Conservation (phyloP, 1,140 invertebrate genomes). For the Magallana gigas region DNA sequence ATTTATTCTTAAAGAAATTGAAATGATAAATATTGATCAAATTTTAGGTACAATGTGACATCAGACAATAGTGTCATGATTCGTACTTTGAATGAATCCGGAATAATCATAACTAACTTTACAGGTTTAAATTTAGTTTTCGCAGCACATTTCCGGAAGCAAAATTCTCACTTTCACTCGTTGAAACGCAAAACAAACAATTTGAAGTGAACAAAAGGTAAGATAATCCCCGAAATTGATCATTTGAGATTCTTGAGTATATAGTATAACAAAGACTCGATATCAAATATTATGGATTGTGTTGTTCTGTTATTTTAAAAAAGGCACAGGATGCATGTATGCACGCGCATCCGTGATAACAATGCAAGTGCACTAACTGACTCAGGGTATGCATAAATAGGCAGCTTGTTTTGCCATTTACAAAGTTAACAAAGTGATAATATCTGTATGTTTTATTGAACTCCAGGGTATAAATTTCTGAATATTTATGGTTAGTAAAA, state of each 20-base stretch:
- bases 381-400: background rate
- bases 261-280: background rate
- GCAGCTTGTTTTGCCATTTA: background rate
- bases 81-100: background rate
- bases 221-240: background rate
- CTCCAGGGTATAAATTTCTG: no score
- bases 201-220: slow-evolving; percentile 6
- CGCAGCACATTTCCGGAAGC: slow-evolving; percentile 21
- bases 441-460: no score
- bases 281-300: background rate
- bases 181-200: slow-evolving; percentile 14
- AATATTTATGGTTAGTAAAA: no score
- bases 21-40: no score
- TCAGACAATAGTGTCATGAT: no score
- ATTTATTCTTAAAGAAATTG: no score
- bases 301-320: background rate
- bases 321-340: slow-evolving; percentile 16
- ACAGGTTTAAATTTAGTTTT: slow-evolving; percentile 21
- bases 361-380: background rate
- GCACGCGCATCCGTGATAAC: slow-evolving; percentile 33
- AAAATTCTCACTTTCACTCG: slow-evolving; percentile 21
- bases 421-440: background rate
- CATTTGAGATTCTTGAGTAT: background rate
- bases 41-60: no score
- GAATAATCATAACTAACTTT: background rate